Percentiles rank a stretch among this genome's conserved stretches.
These are phyloP conservation scores for Pimephales promelas DNA, from an alignment of 2,113 vertebrate species.

Conservation along the genomic window DNA sequence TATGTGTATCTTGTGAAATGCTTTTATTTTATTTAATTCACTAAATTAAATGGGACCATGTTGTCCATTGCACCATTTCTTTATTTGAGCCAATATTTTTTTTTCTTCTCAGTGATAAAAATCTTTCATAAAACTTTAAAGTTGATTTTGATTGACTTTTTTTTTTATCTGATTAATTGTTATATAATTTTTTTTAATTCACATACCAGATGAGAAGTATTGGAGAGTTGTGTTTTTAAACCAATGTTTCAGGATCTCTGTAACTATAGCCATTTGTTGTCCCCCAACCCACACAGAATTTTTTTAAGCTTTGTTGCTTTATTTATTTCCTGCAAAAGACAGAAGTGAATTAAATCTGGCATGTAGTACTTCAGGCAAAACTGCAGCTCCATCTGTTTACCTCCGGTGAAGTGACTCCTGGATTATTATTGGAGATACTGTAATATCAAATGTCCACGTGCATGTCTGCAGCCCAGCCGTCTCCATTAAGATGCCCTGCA, in stretches of 20 bases:
- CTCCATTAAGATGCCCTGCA: constrained; percentile 4
- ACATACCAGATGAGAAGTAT: background rate
- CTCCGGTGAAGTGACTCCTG: background rate
- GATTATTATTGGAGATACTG: background rate
- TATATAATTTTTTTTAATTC: no score
- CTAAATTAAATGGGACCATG: background rate
- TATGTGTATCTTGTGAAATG: background rate
- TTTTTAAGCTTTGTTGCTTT: background rate
- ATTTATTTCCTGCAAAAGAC: background rate
- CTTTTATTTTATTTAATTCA: background rate
- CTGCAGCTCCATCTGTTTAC: background rate
- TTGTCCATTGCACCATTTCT: background rate
- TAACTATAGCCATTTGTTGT: background rate
- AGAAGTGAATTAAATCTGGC: background rate
- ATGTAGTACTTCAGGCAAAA: background rate
- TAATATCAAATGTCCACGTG: background rate
- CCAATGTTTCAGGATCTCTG: background rate
- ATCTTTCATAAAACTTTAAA: background rate
- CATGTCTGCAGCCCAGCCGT: background rate
- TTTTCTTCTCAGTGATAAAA: background rate
- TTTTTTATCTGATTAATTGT: no score
- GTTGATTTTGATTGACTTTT: background rate
- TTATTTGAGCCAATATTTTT: background rate
- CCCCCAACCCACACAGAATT: no score
- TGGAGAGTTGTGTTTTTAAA: background rate